Evolutionary conservation across 2,113 vertebrate genomes (phyloP).

Genomic region (Abramis brama): DNA sequence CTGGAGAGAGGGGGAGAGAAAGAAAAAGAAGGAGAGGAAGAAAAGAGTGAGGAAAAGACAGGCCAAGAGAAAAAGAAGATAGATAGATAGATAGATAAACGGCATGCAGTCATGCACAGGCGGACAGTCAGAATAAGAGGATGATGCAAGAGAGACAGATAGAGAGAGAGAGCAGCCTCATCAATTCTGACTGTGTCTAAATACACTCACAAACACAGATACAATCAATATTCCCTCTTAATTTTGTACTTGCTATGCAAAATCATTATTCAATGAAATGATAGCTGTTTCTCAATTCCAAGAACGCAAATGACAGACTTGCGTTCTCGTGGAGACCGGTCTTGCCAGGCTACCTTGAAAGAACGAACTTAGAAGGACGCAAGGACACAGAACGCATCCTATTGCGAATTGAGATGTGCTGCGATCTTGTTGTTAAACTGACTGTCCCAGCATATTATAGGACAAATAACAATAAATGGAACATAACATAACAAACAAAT

Average conservation of each 20-base stretch:
- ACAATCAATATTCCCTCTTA: background rate
- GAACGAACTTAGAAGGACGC: too few species aligned
- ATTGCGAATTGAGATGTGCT: too few species aligned
- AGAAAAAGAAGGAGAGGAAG: constrained; percentile 31
- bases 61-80: constrained; percentile 35
- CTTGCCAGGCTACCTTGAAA: too few species aligned
- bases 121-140: background rate
- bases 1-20: constrained; percentile 74
- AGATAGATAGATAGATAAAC: constrained; percentile 29
- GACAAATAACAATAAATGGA: too few species aligned
- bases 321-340: too few species aligned
- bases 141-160: constrained; percentile 11
- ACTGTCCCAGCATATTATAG: too few species aligned
- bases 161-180: constrained; percentile 4
- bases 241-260: background rate
- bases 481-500: too few species aligned
- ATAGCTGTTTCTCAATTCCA: too few species aligned
- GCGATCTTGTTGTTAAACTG: too few species aligned
- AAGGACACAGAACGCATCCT: too few species aligned
- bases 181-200: constrained; percentile 8
- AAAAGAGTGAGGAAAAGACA: constrained; percentile 41
- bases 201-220: background rate
- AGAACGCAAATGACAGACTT: too few species aligned
- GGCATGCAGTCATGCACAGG: constrained; percentile 35
- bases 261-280: background rate